Conservation (phyloP, 2,888 invertebrate genomes). For the Drosophila bunnanda region DNA sequence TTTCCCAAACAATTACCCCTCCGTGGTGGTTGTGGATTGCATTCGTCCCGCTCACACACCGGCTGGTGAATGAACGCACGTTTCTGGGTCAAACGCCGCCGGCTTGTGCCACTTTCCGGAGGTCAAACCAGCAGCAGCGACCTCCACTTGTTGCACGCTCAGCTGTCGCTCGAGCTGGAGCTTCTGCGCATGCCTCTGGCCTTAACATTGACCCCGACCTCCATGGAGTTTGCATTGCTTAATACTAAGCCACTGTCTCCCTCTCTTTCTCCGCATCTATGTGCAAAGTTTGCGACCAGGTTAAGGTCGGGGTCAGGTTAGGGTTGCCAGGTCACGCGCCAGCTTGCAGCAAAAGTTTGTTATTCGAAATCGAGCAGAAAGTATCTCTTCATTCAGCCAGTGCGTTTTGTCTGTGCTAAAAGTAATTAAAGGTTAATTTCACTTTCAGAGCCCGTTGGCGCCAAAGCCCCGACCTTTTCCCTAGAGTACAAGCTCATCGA, state of each 20-base stretch:
- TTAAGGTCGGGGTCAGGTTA: conserved; percentile 30
- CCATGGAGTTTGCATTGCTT: conserved; percentile 52
- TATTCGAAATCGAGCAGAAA: background rate
- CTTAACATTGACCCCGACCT: conserved; percentile 65
- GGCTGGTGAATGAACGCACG: conserved; percentile 72
- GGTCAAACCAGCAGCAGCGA: conserved; percentile 68
- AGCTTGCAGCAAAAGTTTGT: conserved; percentile 12
- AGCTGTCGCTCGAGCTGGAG: conserved; percentile 16
- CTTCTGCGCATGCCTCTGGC: conserved; percentile 54
- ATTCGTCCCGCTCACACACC: conserved; percentile 57
- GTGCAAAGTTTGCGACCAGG: background rate
- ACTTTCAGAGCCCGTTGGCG: conserved; percentile 88
- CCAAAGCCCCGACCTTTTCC: conserved; percentile 87
- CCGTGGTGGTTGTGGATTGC: conserved; percentile 46
- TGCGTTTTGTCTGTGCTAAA: conserved; percentile 6
- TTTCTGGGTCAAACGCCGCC: conserved; percentile 70
- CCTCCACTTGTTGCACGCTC: conserved; percentile 63
- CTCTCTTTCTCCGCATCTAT: background rate
- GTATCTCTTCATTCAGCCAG: conserved; percentile 38
- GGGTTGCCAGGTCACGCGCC: conserved; percentile 61
- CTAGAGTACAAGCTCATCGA: conserved; percentile 83
- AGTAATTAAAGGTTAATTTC: background rate
- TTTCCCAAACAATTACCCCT: conserved; percentile 83
- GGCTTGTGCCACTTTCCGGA: conserved; percentile 82
- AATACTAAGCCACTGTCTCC: conserved; percentile 2